These are phyloP conservation scores for Notodonta dromedarius DNA, from an alignment of 2,888 invertebrate species.

Conservation along the genomic window DNA sequence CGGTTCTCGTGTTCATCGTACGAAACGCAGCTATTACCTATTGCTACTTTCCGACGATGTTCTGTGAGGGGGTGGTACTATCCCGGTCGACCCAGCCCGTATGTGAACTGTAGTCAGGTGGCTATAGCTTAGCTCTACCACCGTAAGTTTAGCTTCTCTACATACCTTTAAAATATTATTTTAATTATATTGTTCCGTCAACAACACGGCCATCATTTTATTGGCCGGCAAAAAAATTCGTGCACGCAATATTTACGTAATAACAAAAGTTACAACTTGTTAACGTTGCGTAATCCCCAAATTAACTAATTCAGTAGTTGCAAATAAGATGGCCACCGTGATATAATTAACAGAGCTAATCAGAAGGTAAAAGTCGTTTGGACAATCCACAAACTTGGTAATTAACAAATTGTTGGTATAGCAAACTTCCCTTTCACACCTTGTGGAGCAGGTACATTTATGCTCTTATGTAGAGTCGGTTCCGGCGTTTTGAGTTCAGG, in stretches of 20 bases:
- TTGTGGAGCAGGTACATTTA: conserved; percentile 16
- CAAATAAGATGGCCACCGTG: conserved; percentile 35
- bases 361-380: conserved; percentile 35
- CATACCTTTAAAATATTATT: no score
- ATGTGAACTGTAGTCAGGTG: no score
- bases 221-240: background rate
- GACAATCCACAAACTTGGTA: conserved; percentile 29
- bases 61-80: no score
- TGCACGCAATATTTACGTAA: background rate
- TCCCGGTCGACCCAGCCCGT: no score
- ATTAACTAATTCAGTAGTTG: conserved; percentile 45
- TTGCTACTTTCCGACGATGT: no score
- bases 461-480: background rate
- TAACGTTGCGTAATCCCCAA: conserved; percentile 39
- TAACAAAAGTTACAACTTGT: conserved; percentile 18
- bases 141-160: no score
- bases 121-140: no score
- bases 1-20: no score
- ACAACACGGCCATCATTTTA: background rate
- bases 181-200: no score
- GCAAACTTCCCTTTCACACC: conserved; percentile 25
- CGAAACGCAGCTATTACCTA: no score
- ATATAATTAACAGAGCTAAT: conserved; percentile 42
- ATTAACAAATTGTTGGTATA: conserved; percentile 33
- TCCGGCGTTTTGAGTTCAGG: background rate